A percentile compares a stretch with the other conserved stretches of the same genome.
Evolutionary conservation across 1,140 invertebrate genomes (phyloP).

Genomic region (Euura saliciscinereae): DNA sequence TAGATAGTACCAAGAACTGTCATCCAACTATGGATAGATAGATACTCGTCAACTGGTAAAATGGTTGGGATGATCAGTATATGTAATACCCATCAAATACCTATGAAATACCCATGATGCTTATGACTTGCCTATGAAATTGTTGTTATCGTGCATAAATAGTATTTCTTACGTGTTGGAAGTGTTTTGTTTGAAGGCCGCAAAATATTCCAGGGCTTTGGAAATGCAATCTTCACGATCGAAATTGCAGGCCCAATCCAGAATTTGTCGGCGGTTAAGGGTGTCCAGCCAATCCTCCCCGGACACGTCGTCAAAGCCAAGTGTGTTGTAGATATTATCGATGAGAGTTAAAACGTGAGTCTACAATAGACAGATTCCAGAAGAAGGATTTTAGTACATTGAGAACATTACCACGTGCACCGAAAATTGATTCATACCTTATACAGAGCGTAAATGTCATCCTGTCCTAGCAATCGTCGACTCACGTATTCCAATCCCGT

Average conservation of each 20-base stretch:
- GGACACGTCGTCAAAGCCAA: slow-evolving; percentile 33
- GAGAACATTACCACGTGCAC: neutral
- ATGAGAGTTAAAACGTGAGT: slow-evolving; percentile 32
- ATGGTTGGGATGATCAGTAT: no score
- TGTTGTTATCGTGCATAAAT: neutral
- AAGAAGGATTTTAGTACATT: neutral
- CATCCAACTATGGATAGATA: no score
- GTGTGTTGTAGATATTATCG: slow-evolving; percentile 30
- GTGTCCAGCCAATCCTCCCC: slow-evolving; percentile 30
- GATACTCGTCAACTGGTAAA: no score
- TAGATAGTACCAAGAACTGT: no score
- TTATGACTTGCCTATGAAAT: slow-evolving; percentile 13
- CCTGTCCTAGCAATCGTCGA: slow-evolving; percentile 56
- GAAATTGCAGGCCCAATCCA: slow-evolving; percentile 56
- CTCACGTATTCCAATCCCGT: slow-evolving; percentile 62
- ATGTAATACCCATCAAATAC: no score
- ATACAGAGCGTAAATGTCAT: slow-evolving; percentile 10
- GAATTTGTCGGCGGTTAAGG: slow-evolving; percentile 47
- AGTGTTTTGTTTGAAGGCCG: neutral
- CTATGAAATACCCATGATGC: no score
- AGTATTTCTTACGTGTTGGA: slow-evolving; percentile 6
- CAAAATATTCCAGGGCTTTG: slow-evolving; percentile 49
- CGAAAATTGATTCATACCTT: slow-evolving; percentile 7
- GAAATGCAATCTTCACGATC: slow-evolving; percentile 49
- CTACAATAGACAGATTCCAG: slow-evolving; percentile 20